Conservation (phyloP, 2,113 vertebrate species). For the Mormyrus lacerda region DNA sequence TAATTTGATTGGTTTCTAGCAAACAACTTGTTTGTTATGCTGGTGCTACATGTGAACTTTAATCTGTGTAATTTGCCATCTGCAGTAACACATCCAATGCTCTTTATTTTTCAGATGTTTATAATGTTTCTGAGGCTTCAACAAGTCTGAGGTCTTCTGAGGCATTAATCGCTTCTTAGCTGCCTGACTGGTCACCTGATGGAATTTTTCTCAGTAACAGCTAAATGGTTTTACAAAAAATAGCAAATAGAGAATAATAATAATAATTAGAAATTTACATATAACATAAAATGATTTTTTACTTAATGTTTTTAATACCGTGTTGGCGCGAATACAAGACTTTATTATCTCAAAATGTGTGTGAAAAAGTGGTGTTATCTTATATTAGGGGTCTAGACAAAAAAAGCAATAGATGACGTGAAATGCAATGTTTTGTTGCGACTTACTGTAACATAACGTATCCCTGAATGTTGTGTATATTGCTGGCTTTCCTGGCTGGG, state of each 20-base stretch:
- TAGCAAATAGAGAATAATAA: background rate
- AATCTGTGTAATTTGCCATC: background rate
- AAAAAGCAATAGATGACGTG: no score
- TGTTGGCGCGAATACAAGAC: no score
- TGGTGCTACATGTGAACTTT: background rate
- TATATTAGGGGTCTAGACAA: no score
- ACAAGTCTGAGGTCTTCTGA: background rate
- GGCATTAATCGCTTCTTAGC: background rate
- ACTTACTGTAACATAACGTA: no score
- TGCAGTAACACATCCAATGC: background rate
- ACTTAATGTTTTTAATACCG: no score
- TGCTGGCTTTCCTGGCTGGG: no score
- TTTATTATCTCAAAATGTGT: no score
- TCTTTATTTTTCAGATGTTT: constrained; percentile 26
- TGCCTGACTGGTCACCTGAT: background rate
- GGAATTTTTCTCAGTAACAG: background rate
- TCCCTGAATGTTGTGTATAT: no score
- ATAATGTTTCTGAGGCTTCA: background rate
- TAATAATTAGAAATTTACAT: no score
- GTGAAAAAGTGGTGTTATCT: no score
- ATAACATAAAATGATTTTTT: no score
- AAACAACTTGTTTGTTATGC: background rate
- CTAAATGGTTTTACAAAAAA: background rate
- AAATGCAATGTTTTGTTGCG: no score
- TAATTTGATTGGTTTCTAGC: background rate